phyloP scores from a whole-genome alignment of 64 coral and sea anemone genomes.

The Porites australiensis region DNA sequence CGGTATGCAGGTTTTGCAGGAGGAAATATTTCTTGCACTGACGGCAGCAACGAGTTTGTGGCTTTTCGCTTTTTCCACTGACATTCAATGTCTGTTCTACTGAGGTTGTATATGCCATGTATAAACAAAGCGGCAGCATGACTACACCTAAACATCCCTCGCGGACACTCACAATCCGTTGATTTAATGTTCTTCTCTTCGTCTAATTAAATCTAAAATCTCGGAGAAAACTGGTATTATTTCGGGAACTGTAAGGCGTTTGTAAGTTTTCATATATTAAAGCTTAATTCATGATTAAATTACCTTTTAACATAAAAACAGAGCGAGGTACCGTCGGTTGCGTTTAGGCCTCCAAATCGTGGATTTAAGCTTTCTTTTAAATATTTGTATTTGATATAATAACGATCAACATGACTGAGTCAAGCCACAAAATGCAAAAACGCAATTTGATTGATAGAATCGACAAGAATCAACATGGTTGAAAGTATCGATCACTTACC shows the following conservation, averaged over 20 bases:
- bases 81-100: constrained; percentile 47
- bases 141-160: constrained; percentile 26
- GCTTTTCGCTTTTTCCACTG: constrained; percentile 28
- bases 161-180: constrained; percentile 44
- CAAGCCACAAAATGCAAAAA: neutral
- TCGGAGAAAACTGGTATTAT: neutral
- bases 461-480: no score
- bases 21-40: constrained; percentile 45
- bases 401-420: neutral
- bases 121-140: constrained; percentile 33
- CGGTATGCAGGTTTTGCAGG: constrained; percentile 28
- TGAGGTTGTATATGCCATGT: constrained; percentile 24
- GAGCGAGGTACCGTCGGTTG: no score
- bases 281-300: no score
- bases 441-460: neutral
- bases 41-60: neutral
- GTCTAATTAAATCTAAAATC: constrained; percentile 55
- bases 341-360: no score
- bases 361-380: no score
- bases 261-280: constrained; percentile 6
- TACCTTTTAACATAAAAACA: no score
- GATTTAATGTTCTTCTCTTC: constrained; percentile 34
- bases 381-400: neutral
- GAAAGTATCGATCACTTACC: no score
- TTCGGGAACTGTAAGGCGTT: neutral